Evolutionary conservation across 2,113 vertebrate genomes (phyloP), one percentile per base, ranked within the genome.

Genomic region (Caretta caretta): DNA sequence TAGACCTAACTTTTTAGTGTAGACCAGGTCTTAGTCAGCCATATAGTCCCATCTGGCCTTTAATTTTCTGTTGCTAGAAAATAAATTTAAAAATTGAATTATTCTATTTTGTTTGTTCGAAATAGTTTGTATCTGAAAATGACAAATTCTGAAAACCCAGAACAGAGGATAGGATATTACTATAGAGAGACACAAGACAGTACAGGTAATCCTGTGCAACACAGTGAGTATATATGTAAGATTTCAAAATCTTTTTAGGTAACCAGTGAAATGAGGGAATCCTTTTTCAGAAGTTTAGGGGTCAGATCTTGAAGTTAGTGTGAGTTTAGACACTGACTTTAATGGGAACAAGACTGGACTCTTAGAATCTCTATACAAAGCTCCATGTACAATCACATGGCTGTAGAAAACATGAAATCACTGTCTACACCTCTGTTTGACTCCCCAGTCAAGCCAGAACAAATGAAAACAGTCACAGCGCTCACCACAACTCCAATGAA

Each of bases 401-500:
- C 0, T 4, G 42, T 0, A 0, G 0, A 80, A 53, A 93, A 7
- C 49, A 46, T 59, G 3, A 14, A 17, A n/a, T 49, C 2, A 3
- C 4, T 5, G 14, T 10, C 16, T 1, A 7, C 20, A 9, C 25
- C 54, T 59, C 38, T 2, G 0, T 31, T 35, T n/a, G 35, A 0
- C 10, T 76, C 84, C n/a, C 51, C 35, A 69, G 7, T 62, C 54
- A n/a, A 76, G 69, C 83, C 53, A 49, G 14, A 83, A 51, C 48
- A 54, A 76, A 59, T 29, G 42, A 49, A 46, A 42, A 14, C 51
- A 56, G 84, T 27, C 27, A 87, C 35, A 89, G 80, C 82, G 53
- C 22, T 69, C n/a, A 84, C 12, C n/a, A 84, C 19, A 54, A 46
- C 51, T 69, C 29, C 2, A 35, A 1, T 2, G 7, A 88, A 76